phyloP scores from a whole-genome alignment of 2,797 vertebrate genomes.

The Bufotes viridis region DNA sequence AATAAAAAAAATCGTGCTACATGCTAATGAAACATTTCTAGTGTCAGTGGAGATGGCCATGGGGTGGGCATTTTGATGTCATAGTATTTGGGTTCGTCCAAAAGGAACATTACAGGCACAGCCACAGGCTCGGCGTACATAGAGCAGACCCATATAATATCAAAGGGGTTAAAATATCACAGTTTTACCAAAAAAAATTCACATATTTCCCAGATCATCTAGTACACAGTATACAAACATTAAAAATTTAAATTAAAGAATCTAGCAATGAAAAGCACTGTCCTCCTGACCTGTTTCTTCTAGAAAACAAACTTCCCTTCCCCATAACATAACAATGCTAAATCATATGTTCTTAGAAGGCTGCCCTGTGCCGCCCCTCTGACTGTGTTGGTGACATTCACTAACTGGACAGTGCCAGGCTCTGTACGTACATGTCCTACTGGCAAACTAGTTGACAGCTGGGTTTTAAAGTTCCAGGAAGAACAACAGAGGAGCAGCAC shows the following conservation, averaged over 20 bases:
- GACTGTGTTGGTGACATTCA: too few species aligned
- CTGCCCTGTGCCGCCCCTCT: too few species aligned
- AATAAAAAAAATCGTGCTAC: background rate
- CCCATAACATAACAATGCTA: too few species aligned
- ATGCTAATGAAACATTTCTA: background rate
- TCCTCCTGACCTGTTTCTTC: background rate
- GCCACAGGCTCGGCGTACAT: background rate
- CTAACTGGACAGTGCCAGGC: too few species aligned
- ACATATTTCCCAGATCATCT: conserved; percentile 53
- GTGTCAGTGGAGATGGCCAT: background rate
- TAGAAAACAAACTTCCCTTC: background rate
- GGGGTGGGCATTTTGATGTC: background rate
- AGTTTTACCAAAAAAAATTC: conserved; percentile 44
- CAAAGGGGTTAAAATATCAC: conserved; percentile 21
- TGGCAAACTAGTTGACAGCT: background rate
- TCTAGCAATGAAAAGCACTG: background rate
- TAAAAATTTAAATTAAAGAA: background rate
- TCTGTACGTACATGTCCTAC: too few species aligned
- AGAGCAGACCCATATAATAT: background rate
- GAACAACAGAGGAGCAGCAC: background rate
- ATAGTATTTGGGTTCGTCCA: background rate
- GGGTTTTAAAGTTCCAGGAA: background rate
- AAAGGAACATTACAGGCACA: background rate
- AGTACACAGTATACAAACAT: background rate
- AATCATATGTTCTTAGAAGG: background rate